Evolutionary conservation across 2,888 invertebrate genomes (phyloP).

Genomic region (Tiliacea aurago): DNA sequence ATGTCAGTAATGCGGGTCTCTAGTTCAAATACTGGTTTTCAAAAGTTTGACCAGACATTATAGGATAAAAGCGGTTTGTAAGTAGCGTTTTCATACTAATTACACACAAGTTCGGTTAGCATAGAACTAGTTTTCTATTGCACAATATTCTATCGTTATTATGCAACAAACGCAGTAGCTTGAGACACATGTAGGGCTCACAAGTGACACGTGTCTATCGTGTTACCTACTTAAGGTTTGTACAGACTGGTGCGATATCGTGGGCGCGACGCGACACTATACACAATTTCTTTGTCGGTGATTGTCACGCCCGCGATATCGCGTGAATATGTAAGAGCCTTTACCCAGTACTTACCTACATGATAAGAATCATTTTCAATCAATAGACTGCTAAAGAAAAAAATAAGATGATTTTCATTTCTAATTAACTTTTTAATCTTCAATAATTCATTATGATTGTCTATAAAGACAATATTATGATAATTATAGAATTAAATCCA

Average conservation of each 20-base stretch:
- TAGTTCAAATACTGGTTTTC: slow-evolving; percentile 59
- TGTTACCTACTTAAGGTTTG: no score
- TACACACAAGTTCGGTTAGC: slow-evolving; percentile 21
- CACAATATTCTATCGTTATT: slow-evolving; percentile 21
- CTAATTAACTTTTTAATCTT: background rate
- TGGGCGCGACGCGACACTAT: no score
- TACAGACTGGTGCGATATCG: no score
- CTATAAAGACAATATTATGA: no score
- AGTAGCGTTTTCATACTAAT: slow-evolving; percentile 46
- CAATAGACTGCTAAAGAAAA: background rate
- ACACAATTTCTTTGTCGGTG: no score
- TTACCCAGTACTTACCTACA: background rate
- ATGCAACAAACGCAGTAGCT: slow-evolving; percentile 19
- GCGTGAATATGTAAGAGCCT: no score
- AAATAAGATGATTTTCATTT: background rate
- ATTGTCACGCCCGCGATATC: no score
- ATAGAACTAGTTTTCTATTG: slow-evolving; percentile 22
- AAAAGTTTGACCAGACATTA: slow-evolving; percentile 56
- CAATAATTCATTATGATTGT: no score
- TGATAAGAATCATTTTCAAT: background rate
- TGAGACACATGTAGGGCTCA: slow-evolving; percentile 10
- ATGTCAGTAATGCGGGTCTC: background rate
- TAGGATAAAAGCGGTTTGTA: slow-evolving; percentile 52
- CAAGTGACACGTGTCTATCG: slow-evolving; percentile 18
- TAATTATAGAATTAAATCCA: no score